These are phyloP conservation scores for Celastrina argiolus DNA, from an alignment of 2,888 invertebrate genomes.

Conservation along the genomic window DNA sequence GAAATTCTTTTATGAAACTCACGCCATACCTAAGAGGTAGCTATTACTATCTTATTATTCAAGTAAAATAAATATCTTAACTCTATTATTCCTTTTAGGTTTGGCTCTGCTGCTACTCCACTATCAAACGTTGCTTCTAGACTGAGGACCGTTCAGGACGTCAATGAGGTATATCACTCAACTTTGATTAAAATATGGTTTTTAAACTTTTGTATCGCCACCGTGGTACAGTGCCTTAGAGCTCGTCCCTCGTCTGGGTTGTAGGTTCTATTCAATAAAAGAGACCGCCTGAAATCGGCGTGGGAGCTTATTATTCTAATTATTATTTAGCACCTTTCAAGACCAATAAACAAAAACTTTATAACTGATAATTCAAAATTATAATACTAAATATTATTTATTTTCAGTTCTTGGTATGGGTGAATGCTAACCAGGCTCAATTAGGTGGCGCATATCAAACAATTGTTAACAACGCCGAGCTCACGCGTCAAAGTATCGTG, in stretches of 20 bases:
- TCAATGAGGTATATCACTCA: neutral
- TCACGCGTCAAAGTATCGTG: constrained; percentile 11
- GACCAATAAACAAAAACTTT: too few relatives aligned
- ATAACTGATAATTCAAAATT: too few relatives aligned
- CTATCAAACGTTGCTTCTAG: constrained; percentile 14
- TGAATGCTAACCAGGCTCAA: neutral
- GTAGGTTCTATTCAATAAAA: too few relatives aligned
- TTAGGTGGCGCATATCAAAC: neutral
- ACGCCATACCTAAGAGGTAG: too few relatives aligned
- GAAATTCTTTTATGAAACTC: too few relatives aligned
- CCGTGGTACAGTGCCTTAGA: too few relatives aligned
- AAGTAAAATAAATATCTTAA: neutral
- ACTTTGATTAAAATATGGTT: neutral
- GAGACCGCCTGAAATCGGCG: too few relatives aligned
- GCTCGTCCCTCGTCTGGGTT: too few relatives aligned
- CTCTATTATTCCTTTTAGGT: neutral
- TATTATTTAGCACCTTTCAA: too few relatives aligned
- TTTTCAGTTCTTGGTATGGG: constrained; percentile 8
- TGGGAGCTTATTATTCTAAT: too few relatives aligned
- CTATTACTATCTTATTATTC: too few relatives aligned
- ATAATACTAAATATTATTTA: too few relatives aligned
- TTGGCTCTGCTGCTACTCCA: neutral
- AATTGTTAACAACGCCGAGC: constrained; percentile 4
- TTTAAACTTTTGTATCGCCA: neutral
- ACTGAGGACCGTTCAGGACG: neutral